phyloP scores from a whole-genome alignment of 2,797 vertebrate genomes.

The Phyllotis vaccarum region DNA sequence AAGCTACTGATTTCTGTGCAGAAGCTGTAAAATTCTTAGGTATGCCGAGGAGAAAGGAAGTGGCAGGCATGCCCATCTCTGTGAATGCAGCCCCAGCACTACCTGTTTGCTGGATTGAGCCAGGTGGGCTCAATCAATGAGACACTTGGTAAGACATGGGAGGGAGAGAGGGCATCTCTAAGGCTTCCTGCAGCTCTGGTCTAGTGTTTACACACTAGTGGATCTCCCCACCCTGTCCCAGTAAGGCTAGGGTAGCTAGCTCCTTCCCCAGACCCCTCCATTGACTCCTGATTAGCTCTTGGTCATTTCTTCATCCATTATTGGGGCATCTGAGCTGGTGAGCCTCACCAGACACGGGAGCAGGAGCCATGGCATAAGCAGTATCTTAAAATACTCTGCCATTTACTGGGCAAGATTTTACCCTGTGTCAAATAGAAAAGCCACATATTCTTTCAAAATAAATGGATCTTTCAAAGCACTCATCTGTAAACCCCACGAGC shows the following conservation, averaged over 20 bases:
- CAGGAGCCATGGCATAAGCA: not conserved
- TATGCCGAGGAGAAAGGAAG: not conserved
- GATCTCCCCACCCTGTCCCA: not conserved
- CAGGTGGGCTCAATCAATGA: not conserved
- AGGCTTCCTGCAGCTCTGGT: not conserved
- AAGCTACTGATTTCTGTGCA: not conserved
- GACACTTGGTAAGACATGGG: not conserved
- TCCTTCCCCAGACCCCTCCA: not conserved
- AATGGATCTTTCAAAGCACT: not conserved
- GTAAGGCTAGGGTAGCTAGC: rapidly evolving
- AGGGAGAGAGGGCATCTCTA: not conserved
- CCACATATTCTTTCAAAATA: not conserved
- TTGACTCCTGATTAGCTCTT: rapidly evolving
- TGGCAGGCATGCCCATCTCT: not conserved
- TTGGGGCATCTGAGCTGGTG: not conserved
- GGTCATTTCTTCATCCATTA: not conserved
- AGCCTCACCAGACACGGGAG: not conserved
- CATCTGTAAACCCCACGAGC: not conserved
- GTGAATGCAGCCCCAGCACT: not conserved
- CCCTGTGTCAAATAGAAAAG: not conserved
- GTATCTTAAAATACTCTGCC: not conserved
- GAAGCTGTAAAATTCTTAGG: not conserved
- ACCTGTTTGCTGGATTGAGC: not conserved
- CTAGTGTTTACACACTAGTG: too few relatives aligned
- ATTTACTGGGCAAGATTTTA: not conserved